A percentile compares a stretch with the other conserved stretches of the same genome.
Conservation (phyloP, 2,797 vertebrate genomes). For the Discoglossus pictus region DNA sequence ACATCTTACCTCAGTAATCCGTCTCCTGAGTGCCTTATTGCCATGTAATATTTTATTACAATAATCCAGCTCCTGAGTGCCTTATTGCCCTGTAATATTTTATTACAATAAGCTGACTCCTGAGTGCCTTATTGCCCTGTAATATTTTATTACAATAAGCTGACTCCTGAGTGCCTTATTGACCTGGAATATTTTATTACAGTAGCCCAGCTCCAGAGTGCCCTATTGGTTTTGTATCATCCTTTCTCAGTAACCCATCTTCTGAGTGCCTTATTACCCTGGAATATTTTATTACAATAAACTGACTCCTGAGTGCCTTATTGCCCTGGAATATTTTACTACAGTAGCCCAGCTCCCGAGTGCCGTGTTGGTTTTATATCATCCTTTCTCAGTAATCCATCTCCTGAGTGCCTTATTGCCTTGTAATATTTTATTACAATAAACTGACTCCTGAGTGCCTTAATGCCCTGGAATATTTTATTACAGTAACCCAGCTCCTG, state of each 20-base stretch:
- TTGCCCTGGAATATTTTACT: background rate
- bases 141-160: too few relatives aligned
- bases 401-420: too few relatives aligned
- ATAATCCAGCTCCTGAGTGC: background rate
- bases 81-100: background rate
- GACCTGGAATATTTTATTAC: too few relatives aligned
- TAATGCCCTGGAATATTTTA: slow-evolving; percentile 6
- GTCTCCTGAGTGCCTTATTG: slow-evolving; percentile 1
- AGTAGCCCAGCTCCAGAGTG: background rate
- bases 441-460: background rate
- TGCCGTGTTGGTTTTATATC: too few relatives aligned
- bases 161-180: too few relatives aligned
- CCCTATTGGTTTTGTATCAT: too few relatives aligned
- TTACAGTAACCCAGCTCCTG: slow-evolving; percentile 6
- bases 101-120: too few relatives aligned
- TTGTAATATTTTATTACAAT: slow-evolving; percentile 3
- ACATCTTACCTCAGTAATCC: background rate
- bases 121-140: too few relatives aligned
- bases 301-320: background rate
- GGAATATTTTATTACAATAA: too few relatives aligned
- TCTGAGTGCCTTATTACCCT: too few relatives aligned
- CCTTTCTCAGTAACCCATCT: too few relatives aligned
- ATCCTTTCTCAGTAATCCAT: too few relatives aligned
- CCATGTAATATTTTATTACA: slow-evolving; percentile 1
- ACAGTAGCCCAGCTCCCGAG: background rate